Evolutionary conservation across 2,113 vertebrate species (phyloP), one percentile per base, ranked within the genome.

Genomic region (Ariopsis seemanni): DNA sequence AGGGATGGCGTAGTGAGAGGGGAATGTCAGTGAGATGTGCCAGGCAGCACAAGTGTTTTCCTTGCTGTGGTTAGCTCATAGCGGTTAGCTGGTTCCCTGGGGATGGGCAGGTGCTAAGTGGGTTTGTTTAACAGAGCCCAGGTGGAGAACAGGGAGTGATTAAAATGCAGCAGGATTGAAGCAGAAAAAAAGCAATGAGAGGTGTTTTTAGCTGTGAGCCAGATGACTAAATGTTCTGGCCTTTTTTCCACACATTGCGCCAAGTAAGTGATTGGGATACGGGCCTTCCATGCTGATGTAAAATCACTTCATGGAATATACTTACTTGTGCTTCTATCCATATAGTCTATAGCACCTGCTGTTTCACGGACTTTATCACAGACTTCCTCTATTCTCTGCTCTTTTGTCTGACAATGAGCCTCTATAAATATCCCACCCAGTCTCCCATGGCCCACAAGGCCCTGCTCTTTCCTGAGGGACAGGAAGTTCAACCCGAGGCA

Each of bases 401-500:
- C 83, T 65, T 86, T 90, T 86, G 82, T 87, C 69, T 79, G 82
- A 85, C 34, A 87, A 85, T 86, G 81, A 67, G 82, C 79, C 78
- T 79, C 84, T 89, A 89, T 86, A 90, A 90, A 89, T 58, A 48
- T 53, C 53, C 86, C 82, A 2, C 83, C 74, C 69, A 69, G 58
- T 83, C 84, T 89, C 89, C 57, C 89, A 58, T 65, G 87, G 86
- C 77, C 88, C 90, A 89, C 85, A 62, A 86, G 89, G 89, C 85
- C 85, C 27, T 81, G 75, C 53, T 83, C 89, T 90, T 92, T 92
- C 91, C 88, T 93, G 93, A 94, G 93, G 94, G 93, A 94, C 91
- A 92, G 94, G 94, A 96, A 95, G 89, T 77, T 50, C 84, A 89
- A 90, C 88, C 89, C 88, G 91, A 78, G 74, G 78, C 84, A 65